These are phyloP conservation scores for Cheilosia soror DNA, from an alignment of 2,888 invertebrate genomes.

Conservation along the genomic window DNA sequence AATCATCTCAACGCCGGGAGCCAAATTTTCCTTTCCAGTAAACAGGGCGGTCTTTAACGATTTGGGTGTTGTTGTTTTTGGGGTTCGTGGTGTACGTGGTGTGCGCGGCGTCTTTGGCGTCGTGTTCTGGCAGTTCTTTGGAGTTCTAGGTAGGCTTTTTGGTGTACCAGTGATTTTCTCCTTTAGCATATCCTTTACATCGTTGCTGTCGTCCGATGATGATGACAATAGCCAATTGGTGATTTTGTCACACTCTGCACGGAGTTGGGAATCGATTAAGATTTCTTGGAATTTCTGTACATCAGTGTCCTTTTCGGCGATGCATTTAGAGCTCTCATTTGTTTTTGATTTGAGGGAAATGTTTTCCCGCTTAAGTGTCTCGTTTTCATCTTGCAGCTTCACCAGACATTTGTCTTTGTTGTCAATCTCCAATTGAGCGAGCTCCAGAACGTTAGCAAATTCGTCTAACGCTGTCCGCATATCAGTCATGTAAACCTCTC, in stretches of 20 bases:
- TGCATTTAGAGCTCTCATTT: conserved; percentile 76
- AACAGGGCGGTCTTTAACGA: conserved; percentile 83
- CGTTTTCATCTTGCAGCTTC: conserved; percentile 82
- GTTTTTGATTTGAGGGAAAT: conserved; percentile 82
- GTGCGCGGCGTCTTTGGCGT: conserved; percentile 76
- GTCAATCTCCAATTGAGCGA: conserved; percentile 83
- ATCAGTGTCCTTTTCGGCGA: conserved; percentile 80
- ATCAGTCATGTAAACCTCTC: conserved; percentile 83
- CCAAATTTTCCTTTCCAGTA: conserved; percentile 82
- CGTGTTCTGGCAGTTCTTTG: conserved; percentile 67
- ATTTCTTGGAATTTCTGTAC: conserved; percentile 81
- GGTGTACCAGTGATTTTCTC: conserved; percentile 57
- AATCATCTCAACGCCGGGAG: conserved; percentile 80
- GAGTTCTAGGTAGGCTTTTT: conserved; percentile 77
- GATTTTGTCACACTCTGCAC: conserved; percentile 82
- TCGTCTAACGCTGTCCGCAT: conserved; percentile 84
- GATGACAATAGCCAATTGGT: conserved; percentile 80
- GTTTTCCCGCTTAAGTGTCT: conserved; percentile 82
- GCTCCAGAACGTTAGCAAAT: conserved; percentile 83
- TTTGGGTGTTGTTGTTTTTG: conserved; percentile 77
- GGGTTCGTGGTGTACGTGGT: conserved; percentile 76
- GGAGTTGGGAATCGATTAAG: conserved; percentile 81
- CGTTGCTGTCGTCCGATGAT: conserved; percentile 79
- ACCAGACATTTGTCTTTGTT: conserved; percentile 82
- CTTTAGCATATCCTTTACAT: conserved; percentile 80